Conservation (phyloP, 2,888 invertebrate species). For the Idaea dimidiata region DNA sequence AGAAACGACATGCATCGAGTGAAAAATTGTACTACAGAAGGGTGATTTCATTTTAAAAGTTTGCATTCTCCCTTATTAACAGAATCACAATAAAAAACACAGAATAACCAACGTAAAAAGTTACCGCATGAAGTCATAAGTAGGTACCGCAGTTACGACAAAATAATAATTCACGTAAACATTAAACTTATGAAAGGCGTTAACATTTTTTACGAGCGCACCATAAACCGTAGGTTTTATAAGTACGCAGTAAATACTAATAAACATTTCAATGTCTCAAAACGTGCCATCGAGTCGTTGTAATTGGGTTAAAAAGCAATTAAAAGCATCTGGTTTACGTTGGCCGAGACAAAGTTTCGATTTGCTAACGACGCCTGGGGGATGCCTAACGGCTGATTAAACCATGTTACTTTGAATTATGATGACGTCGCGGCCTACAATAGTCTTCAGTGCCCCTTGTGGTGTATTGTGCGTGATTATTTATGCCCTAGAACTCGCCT, state of each 20-base stretch:
- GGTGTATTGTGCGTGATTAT: not conserved
- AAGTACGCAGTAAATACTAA: constrained; percentile 31
- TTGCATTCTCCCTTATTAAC: not conserved
- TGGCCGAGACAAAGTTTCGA: constrained; percentile 37
- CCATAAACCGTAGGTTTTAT: constrained; percentile 24
- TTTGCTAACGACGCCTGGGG: constrained; percentile 47
- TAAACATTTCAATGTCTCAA: constrained; percentile 36
- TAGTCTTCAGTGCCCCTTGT: not conserved
- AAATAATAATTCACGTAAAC: constrained; percentile 29
- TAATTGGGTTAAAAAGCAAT: constrained; percentile 59
- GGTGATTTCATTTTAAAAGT: not conserved
- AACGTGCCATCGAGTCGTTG: constrained; percentile 25
- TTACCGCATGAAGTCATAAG: constrained; percentile 9
- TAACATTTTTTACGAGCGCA: constrained; percentile 28
- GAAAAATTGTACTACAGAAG: no score
- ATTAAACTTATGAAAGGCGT: constrained; percentile 30
- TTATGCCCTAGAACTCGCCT: not conserved
- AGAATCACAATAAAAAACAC: constrained; percentile 2
- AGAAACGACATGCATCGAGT: not conserved
- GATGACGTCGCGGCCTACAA: constrained; percentile 9
- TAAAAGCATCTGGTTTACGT: constrained; percentile 57
- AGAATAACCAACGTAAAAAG: not conserved
- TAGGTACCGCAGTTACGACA: constrained; percentile 20
- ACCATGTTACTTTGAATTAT: constrained; percentile 43
- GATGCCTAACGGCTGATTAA: constrained; percentile 50